These are phyloP conservation scores for Iselma pallidipennis DNA, from an alignment of 2,888 invertebrate species.

Conservation along the genomic window DNA sequence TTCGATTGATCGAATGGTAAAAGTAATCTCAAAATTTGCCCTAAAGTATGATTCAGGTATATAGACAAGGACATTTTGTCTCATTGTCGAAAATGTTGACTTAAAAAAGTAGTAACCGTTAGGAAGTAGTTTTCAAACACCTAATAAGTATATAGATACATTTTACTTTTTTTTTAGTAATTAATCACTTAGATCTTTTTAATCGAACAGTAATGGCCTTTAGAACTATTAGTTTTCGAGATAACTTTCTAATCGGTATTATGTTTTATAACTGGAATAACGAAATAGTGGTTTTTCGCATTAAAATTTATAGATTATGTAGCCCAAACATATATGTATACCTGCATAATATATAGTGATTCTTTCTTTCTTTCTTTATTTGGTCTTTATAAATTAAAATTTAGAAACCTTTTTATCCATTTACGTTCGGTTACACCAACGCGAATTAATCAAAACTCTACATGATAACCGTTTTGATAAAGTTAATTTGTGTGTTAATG, in stretches of 20 bases:
- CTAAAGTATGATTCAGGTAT: too few species aligned
- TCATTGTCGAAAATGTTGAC: too few species aligned
- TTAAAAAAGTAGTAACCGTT: too few species aligned
- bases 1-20: too few species aligned
- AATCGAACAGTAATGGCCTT: neutral
- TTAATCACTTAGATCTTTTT: neutral
- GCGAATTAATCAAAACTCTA: neutral
- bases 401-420: neutral
- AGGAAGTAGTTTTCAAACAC: neutral
- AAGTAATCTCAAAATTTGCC: too few species aligned
- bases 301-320: neutral
- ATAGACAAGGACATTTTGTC: too few species aligned
- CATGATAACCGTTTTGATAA: neutral
- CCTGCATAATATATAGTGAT: too few species aligned
- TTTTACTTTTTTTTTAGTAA: neutral
- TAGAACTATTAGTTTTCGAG: neutral
- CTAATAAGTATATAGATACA: too few species aligned
- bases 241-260: slow-evolving; percentile 14
- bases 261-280: slow-evolving; percentile 7
- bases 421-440: neutral
- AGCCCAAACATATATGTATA: neutral
- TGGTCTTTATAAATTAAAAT: too few species aligned
- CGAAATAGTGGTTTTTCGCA: slow-evolving; percentile 1
- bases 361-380: neutral
- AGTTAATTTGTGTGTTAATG: neutral